Evolutionary conservation across 2,797 vertebrate genomes (phyloP).

Genomic region (Artibeus jamaicensis): DNA sequence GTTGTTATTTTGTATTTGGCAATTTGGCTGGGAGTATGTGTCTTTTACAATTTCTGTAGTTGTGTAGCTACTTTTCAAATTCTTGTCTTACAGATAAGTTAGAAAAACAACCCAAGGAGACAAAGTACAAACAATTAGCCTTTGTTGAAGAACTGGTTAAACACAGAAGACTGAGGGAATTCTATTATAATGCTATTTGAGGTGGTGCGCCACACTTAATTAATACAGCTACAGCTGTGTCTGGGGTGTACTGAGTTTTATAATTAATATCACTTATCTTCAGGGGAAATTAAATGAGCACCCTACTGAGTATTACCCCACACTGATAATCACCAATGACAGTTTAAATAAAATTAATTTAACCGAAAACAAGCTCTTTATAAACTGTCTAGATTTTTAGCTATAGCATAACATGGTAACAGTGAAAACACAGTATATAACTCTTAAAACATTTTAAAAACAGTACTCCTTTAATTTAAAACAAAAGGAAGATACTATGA

Average conservation of each 20-base stretch:
- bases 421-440: slow-evolving; percentile 52
- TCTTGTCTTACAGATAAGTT: background rate
- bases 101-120: slow-evolving; percentile 3
- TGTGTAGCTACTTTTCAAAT: background rate
- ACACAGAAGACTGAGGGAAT: slow-evolving; percentile 51
- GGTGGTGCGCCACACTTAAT: slow-evolving; percentile 72
- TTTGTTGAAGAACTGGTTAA: slow-evolving; percentile 46
- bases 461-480: slow-evolving; percentile 61
- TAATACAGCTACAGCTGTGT: slow-evolving; percentile 71
- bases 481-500: slow-evolving; percentile 58
- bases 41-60: background rate
- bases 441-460: slow-evolving; percentile 36
- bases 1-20: background rate
- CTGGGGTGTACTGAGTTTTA: slow-evolving; percentile 68
- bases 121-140: background rate
- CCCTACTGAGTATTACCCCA: slow-evolving; percentile 80
- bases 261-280: slow-evolving; percentile 82
- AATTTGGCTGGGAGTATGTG: background rate
- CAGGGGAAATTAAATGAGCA: slow-evolving; percentile 78
- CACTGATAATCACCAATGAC: slow-evolving; percentile 82
- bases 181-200: slow-evolving; percentile 72
- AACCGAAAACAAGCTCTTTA: slow-evolving; percentile 69
- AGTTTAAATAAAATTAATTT: slow-evolving; percentile 84
- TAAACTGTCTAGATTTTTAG: slow-evolving; percentile 60
- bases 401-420: slow-evolving; percentile 46